Evolutionary conservation across 2,797 vertebrate species (phyloP), one percentile per base, ranked within the genome.

Genomic region (Rhabdophis nuchalis): DNA sequence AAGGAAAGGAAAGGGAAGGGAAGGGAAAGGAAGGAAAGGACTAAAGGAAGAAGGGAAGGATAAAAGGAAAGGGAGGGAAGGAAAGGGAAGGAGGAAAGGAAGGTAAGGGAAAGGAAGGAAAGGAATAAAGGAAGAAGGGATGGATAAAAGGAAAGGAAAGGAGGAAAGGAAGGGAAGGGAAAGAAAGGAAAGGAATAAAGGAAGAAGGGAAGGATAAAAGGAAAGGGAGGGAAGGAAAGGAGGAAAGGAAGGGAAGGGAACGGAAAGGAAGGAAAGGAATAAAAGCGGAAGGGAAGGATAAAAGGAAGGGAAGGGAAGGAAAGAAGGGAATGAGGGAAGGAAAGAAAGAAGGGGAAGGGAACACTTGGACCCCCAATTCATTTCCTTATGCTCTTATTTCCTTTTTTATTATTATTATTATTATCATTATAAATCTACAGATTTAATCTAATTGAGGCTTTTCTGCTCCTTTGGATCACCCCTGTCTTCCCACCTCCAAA

Each of bases 401-500:
- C 93, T 96, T 95, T 95, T 91, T 72, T 77, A 36, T 20, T 86
- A 92, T 93, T 94, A 94, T 95, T 93, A 94, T 72, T 77, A 36
- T 20, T 86, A 92, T 93, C 94, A 94, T 95, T 93, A 94, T 32
- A 93, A 96, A 96, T 96, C 96, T 96, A 95, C 93, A 93, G 95
- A 95, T 93, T 93, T 95, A 92, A 93, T 94, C 52, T 61, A 29
- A 50, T 5, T 20, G 50, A 96, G 93, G 16, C 93, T 53, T 32
- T 57, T 96, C 95, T 94, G 93, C 93, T 54, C 96, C 96, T 97
- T 96, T 96, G 94, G 29, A 96, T 94, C 94, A 94, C 97, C 96
- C 61, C 94, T 97, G 96, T 96, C 96, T 98, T 96, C 94, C 96
- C 93, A 56, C 95, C 94, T 96, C 96, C 95, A 94, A n/a, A 93